These are phyloP conservation scores for Malurus alboscapulatus DNA, from an alignment of 2,113 vertebrate genomes.

Conservation along the genomic window DNA sequence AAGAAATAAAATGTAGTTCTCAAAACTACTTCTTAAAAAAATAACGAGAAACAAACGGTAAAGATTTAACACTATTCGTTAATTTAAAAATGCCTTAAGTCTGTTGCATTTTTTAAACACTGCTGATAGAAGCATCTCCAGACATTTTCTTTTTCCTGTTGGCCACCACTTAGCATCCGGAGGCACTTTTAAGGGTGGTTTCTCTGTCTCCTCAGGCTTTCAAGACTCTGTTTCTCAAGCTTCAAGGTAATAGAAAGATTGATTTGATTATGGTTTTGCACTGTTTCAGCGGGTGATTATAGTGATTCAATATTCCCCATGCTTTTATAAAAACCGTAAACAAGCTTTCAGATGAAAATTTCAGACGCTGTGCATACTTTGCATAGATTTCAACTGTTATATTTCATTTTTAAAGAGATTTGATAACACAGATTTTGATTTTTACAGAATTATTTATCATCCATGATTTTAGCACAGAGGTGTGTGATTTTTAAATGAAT, in stretches of 20 bases:
- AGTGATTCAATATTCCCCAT: background rate
- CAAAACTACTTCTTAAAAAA: background rate
- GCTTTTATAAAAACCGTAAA: background rate
- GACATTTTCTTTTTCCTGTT: background rate
- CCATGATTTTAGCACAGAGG: background rate
- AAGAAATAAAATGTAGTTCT: too few species aligned
- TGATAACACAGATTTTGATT: background rate
- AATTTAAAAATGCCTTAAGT: background rate
- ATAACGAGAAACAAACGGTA: background rate
- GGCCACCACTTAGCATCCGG: background rate
- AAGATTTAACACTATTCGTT: background rate
- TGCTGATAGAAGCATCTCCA: background rate
- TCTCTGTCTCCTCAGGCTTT: background rate
- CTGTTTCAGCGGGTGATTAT: background rate
- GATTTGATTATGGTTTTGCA: background rate
- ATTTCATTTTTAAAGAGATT: background rate
- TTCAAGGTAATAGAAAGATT: background rate
- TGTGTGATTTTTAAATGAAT: accelerated
- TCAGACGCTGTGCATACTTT: background rate
- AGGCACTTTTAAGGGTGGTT: background rate
- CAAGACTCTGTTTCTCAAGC: background rate
- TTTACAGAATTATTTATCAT: background rate
- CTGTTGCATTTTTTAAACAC: background rate
- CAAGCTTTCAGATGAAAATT: background rate
- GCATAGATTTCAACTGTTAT: background rate